Evolutionary conservation across 1,140 invertebrate genomes (phyloP).

Genomic region (Sarcophaga bullata): DNA sequence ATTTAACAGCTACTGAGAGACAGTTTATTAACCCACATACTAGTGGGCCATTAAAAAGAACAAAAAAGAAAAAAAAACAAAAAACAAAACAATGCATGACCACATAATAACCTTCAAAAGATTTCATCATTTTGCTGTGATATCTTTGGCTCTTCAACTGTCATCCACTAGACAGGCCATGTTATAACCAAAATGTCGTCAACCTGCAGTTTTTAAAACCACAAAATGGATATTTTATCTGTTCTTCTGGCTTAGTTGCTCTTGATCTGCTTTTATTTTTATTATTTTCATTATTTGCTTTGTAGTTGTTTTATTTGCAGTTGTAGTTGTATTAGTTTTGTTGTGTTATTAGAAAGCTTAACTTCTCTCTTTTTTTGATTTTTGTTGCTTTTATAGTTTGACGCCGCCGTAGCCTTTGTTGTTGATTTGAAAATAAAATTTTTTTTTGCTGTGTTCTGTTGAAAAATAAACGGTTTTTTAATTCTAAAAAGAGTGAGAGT

Average conservation of each 20-base stretch:
- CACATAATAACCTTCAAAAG: neutral
- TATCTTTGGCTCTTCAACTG: neutral
- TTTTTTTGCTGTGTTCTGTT: neutral
- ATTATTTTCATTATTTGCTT: neutral
- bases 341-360: too few species aligned
- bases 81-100: too few species aligned
- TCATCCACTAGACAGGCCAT: neutral
- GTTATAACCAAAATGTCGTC: conserved; percentile 29
- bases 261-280: conserved; percentile 12
- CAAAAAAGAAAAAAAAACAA: too few species aligned
- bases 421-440: neutral
- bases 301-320: neutral
- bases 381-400: neutral
- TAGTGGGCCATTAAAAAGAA: too few species aligned
- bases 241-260: neutral
- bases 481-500: too few species aligned
- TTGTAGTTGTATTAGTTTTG: neutral
- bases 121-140: neutral
- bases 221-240: conserved; percentile 27
- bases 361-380: too few species aligned
- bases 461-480: too few species aligned
- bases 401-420: neutral
- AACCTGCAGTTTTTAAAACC: conserved; percentile 36
- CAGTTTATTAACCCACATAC: too few species aligned
- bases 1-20: too few species aligned